A percentile compares a stretch with the other conserved stretches of the same genome.
Evolutionary conservation across 1,140 invertebrate species (phyloP).

Genomic region (Macrosteles quadrilineatus): DNA sequence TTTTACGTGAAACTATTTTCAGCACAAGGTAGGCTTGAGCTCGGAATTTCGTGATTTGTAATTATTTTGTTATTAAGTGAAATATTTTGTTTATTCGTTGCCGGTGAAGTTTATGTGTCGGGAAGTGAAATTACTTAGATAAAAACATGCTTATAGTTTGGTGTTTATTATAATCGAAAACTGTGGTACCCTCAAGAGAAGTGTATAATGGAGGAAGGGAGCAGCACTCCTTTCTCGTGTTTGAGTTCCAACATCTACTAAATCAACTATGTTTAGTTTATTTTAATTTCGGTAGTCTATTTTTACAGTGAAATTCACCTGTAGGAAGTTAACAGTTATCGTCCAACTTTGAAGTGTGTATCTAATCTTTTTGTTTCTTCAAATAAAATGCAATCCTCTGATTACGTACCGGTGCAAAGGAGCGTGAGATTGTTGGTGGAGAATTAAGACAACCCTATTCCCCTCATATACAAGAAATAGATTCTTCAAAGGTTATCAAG

Average conservation of each 20-base stretch:
- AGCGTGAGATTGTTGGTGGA: not conserved
- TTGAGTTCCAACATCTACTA: slow-evolving; percentile 20
- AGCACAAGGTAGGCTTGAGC: slow-evolving; percentile 29
- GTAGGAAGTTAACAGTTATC: not conserved
- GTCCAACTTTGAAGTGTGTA: not conserved
- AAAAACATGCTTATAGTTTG: not conserved
- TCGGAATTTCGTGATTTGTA: slow-evolving; percentile 27
- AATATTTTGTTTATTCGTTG: slow-evolving; percentile 24
- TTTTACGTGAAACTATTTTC: slow-evolving; percentile 42
- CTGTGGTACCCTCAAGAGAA: slow-evolving; percentile 11
- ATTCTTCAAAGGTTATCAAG: no score
- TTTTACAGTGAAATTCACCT: not conserved
- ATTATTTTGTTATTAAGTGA: slow-evolving; percentile 34
- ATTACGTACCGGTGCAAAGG: not conserved
- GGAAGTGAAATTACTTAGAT: not conserved
- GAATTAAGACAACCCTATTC: no score
- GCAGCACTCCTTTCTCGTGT: slow-evolving; percentile 32
- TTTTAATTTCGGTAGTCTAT: not conserved
- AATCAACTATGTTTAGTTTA: not conserved
- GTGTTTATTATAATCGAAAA: slow-evolving; percentile 20
- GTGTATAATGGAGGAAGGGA: slow-evolving; percentile 30
- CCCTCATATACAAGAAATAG: no score
- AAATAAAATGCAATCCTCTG: not conserved
- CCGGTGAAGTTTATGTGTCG: not conserved
- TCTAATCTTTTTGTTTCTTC: not conserved